Evolutionary conservation across 2,797 vertebrate species (phyloP).

Genomic region (Coendou prehensilis): DNA sequence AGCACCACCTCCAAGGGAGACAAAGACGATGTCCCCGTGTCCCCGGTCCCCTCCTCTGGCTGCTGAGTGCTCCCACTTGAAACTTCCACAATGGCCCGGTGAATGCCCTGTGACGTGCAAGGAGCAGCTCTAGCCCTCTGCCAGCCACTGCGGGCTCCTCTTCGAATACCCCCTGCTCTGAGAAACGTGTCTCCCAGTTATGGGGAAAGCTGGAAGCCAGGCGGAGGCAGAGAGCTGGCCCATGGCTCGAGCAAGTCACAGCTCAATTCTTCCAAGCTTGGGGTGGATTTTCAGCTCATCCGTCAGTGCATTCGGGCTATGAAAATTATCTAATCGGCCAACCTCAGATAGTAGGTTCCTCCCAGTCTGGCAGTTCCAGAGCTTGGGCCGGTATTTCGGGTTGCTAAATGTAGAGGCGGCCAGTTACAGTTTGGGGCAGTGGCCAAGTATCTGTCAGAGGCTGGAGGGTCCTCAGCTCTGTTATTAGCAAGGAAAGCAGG

Average conservation of each 20-base stretch:
- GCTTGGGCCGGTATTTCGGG: neutral
- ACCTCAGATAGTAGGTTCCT: neutral
- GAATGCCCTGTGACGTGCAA: neutral
- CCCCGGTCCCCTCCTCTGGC: neutral
- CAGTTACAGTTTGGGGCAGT: slow-evolving; percentile 1
- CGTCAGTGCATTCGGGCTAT: slow-evolving; percentile 76
- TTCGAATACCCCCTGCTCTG: neutral
- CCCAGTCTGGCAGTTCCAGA: neutral
- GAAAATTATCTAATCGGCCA: slow-evolving; percentile 74
- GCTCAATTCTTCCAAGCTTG: slow-evolving; percentile 66
- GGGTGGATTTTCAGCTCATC: slow-evolving; percentile 52
- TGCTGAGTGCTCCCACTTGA: neutral
- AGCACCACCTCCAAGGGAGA: neutral
- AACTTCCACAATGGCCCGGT: neutral
- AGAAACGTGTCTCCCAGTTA: neutral
- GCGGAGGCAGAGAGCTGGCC: slow-evolving; percentile 51
- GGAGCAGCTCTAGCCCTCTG: neutral
- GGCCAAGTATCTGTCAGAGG: slow-evolving; percentile 42
- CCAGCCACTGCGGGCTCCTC: neutral
- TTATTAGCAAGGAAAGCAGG: neutral
- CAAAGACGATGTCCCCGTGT: neutral
- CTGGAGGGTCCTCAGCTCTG: slow-evolving; percentile 27
- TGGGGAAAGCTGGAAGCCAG: neutral
- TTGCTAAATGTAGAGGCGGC: neutral
- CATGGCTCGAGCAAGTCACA: slow-evolving; percentile 64